Percentiles rank a stretch among this genome's conserved stretches.
These are phyloP conservation scores for Cairina moschata DNA, from an alignment of 2,113 vertebrate species.

Conservation along the genomic window DNA sequence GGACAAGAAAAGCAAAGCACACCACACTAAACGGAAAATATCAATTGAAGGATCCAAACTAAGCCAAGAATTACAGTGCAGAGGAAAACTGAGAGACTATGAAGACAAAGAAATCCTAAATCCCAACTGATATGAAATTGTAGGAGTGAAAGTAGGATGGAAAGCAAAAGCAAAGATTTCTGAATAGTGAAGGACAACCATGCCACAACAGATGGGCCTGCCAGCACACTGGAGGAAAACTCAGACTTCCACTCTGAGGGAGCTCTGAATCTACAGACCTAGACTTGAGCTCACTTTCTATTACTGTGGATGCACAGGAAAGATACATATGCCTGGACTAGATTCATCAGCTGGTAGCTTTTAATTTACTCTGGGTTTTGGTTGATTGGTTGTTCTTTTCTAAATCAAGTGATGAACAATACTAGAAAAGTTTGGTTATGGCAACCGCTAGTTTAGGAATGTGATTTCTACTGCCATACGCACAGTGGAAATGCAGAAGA, in stretches of 20 bases:
- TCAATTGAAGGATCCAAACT: not conserved
- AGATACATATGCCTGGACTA: fast-evolving
- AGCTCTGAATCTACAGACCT: not conserved
- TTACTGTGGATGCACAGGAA: not conserved
- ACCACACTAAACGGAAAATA: not conserved
- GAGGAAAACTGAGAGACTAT: not conserved
- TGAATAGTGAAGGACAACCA: not conserved
- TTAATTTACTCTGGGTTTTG: not conserved
- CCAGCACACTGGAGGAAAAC: conserved; percentile 36
- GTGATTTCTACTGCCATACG: not conserved
- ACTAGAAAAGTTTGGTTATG: not conserved
- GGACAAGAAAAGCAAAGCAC: not conserved
- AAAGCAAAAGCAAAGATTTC: not conserved
- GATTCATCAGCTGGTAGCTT: not conserved
- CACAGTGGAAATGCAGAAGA: not conserved
- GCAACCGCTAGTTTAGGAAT: not conserved
- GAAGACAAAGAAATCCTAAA: conserved; percentile 10
- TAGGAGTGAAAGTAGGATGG: not conserved
- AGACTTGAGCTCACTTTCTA: not conserved
- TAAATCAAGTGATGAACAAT: not conserved
- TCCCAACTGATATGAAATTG: not conserved
- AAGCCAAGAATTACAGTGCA: not conserved
- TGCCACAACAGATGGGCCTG: not conserved
- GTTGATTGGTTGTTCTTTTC: not conserved
- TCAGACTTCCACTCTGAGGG: conserved; percentile 41